Conservation (phyloP, 1,140 invertebrate species). For the Scaptomyza montana region DNA sequence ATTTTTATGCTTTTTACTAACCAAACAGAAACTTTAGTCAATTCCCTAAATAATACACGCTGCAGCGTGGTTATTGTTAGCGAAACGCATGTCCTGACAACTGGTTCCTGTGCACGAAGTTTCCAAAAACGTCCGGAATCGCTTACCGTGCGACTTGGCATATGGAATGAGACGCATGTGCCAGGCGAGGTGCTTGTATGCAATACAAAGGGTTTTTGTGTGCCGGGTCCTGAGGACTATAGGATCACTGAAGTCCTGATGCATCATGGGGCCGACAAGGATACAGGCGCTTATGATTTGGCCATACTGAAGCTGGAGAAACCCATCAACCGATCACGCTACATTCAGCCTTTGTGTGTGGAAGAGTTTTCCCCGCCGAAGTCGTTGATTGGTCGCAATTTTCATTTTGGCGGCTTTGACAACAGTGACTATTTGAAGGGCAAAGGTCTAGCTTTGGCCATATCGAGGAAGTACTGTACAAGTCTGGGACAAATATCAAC, state of each 20-base stretch:
- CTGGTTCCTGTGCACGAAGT: constrained; percentile 47
- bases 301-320: constrained; percentile 47
- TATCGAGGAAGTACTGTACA: constrained; percentile 47
- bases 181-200: constrained; percentile 36
- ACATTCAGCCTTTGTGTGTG: constrained; percentile 58
- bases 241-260: constrained; percentile 41
- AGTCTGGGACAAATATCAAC: constrained; percentile 12
- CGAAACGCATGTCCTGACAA: constrained; percentile 47
- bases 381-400: constrained; percentile 48
- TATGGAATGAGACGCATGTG: constrained; percentile 37
- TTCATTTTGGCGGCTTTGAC: constrained; percentile 55
- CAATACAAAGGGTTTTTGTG: constrained; percentile 61
- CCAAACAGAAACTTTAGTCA: no score
- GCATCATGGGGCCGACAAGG: constrained; percentile 53
- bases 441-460: constrained; percentile 42
- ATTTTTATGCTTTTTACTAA: no score
- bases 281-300: constrained; percentile 56
- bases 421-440: constrained; percentile 9
- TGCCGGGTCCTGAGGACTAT: constrained; percentile 39
- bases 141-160: constrained; percentile 46
- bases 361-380: constrained; percentile 25
- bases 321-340: constrained; percentile 31
- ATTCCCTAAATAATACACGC: background rate
- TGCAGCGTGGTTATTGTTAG: constrained; percentile 58
- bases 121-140: constrained; percentile 21